Conservation (phyloP, 2,113 vertebrate species). For the Cyanoliseus patagonus region DNA sequence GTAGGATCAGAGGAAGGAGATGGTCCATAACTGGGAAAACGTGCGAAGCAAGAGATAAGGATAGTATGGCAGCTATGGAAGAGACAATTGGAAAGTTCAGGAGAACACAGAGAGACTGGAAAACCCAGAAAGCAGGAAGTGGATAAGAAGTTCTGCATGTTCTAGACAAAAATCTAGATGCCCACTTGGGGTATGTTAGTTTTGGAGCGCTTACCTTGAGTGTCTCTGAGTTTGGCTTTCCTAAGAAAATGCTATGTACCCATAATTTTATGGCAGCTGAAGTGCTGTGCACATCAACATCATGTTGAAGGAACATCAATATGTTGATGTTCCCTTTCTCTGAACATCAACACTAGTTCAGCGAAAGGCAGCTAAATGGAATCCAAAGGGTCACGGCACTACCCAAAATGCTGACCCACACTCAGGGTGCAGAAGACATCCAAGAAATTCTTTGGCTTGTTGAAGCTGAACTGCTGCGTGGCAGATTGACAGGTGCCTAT, state of each 20-base stretch:
- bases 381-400: neutral
- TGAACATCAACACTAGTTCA: neutral
- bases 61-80: neutral
- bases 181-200: neutral
- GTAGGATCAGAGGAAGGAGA: neutral
- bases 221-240: neutral
- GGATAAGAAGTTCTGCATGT: neutral
- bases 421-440: neutral
- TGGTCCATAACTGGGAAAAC: neutral
- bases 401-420: neutral
- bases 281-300: neutral
- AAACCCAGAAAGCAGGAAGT: neutral
- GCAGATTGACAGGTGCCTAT: neutral
- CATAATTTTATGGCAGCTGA: neutral
- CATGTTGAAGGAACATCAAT: neutral
- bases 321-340: neutral
- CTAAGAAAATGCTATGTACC: neutral
- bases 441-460: neutral
- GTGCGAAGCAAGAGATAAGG: neutral
- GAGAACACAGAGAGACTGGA: neutral
- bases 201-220: neutral
- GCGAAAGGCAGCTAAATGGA: neutral
- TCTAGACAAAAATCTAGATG: neutral
- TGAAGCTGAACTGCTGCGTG: neutral
- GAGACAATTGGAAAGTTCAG: neutral